Evolutionary conservation across 1,140 invertebrate genomes (phyloP), one percentile per base, ranked within the genome.

Genomic region (Samia ricini): DNA sequence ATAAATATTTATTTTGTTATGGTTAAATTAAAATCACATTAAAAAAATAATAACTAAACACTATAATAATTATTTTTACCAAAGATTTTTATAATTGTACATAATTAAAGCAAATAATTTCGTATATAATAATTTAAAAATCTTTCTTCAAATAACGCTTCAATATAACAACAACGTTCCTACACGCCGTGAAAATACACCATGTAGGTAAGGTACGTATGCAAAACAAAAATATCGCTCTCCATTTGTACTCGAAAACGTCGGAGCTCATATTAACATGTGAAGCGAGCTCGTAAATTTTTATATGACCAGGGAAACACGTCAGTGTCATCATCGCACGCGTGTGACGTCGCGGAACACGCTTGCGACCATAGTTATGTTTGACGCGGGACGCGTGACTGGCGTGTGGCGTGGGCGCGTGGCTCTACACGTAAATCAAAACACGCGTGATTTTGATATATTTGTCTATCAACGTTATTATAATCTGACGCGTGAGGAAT

Each of bases 391-490:
- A 42, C 33, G 8, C 33, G 33, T 42, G 33, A 42, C 33, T 15
- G 33, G 33, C 33, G 33, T 42, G 33, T 42, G 33, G 26, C 26
- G 4, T 26, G 26, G n/a, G n/a, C n/a, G 7, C 33, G 33, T 42
- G 12, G 33, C 12, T 54, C 62, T 75, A 69, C 61, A 66, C 57
- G 51, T 50, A 78, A 72, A 79, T 3, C 72, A 70, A 68, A 69
- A 63, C 67, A 78, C 76, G 72, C 79, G 66, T 74, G 62, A 71
- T 80, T n/a, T 77, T 79, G 72, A 75, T 72, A 73, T 79, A 80
- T 76, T 69, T 68, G 66, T 67, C 68, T 72, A 4, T 42, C 33
- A 42, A 42, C n/a, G 12, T 42, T 42, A 42, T 42, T 10, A 42
- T 42, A 42, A 12, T 42, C 33, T 42, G 12, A 42, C 4, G 33